Base-by-base conservation (phyloP, 1,140 invertebrate species). In the Colletes latitarsis region DNA sequence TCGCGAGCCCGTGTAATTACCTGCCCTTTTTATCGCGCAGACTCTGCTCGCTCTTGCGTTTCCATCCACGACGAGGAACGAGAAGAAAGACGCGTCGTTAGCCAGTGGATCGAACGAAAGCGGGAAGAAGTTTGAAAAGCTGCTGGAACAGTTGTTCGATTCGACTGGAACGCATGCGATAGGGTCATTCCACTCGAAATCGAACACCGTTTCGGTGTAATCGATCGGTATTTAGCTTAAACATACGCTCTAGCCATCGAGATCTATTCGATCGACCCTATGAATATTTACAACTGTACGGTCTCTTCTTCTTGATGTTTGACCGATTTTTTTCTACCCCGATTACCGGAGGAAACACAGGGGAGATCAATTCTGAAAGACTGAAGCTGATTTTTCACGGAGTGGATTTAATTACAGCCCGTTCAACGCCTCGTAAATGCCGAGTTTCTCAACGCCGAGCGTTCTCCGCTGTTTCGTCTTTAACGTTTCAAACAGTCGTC, bases 1-100 rank as follows among this genome's bases (percentile, higher is more conserved):
- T 92, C 91, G 87, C 71, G 82, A 77, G 77, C 80, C 87, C 89
- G 88, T 91, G 90, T 92, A 93, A 93, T 93, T 92, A 85, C 88
- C 83, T 89, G 89, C 76, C 85, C 88, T 86, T 88, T 87, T 83
- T 82, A 83, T 85, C 84, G 77, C 82, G 77, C 60, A 62, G 66
- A 68, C 57, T 69, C 73, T 81, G 55, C 62, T 63, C 30, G 30
- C 55, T 80, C 43, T 39, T 17, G 15, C 30, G 17, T n/a, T 52
- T 19, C 39, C 43, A 55, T 70, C 19, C 68, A 15, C 49, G 15
- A 55, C n/a, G 1, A 69, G 60, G 74, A 82, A 72, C 60, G 52
- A 41, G 69, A 66, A 52, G 52, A 71, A 64, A 76, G 53, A 69
- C 68, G 77, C 75, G 41, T 17, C 15, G 12, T 14, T 60, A 19